Base-by-base conservation (phyloP, 2,797 vertebrate genomes). In the Melanotaenia maccullochi region DNA sequence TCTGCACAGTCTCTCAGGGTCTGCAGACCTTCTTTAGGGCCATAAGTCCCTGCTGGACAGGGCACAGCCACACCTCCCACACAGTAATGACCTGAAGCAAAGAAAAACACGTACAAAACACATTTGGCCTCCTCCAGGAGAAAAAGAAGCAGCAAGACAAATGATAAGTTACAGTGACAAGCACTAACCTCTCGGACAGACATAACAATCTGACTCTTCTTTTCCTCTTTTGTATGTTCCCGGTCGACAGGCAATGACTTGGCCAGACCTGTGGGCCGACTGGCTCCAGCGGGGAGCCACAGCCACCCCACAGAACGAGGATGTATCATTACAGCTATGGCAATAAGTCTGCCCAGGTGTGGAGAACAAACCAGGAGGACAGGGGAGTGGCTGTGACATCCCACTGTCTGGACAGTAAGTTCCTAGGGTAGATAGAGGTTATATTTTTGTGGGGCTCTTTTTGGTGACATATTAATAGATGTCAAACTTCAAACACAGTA, bases 21-120 rank as follows among this genome's bases (percentile, higher is more conserved):
- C 61, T 82, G 89, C 35, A 90, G 51, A 62, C 92, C 94, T 68
- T 94, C 93, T 77, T 87, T 92, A 32, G 85, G 59, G 20, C 94
- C 92, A 71, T 93, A 97, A 49, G 85, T 96, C 73, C 96, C 94
- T 32, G 91, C 89, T 60, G 93, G 95, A 84, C 96, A 96, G 0
- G 89, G 92, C 18, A 84, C 33, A 13, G 86, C 75, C 8, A 88
- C 73, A 44, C 92, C 92, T 64, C 87, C 90, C 18, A 90, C 81
- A 73, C 94, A 96, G 84, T 95, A 96, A 86, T 95, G 87, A 79
- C 96, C 96, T 97, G 28, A 5, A 4, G 11, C 1, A 9, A 65
- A 68, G 40, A 78, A 56, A 72, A 59, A 38, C 22, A 64, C 32
- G n/a, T 14, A 40, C 12, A 65, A 35, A 65, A 22, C n/a, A 60